Conservation (phyloP, 2,797 vertebrate genomes). For the Anguilla anguilla region DNA sequence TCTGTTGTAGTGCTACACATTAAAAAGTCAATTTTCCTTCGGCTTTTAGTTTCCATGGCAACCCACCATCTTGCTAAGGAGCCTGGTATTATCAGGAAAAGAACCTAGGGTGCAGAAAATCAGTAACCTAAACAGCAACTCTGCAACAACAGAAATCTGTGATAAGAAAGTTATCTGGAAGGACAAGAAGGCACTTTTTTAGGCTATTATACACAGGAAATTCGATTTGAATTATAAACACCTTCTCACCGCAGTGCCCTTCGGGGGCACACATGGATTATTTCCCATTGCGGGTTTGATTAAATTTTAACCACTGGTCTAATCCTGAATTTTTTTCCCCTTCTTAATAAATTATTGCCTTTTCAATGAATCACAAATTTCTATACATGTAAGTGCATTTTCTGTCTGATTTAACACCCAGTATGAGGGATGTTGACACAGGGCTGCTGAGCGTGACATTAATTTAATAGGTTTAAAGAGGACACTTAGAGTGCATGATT, state of each 20-base stretch:
- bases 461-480: constrained; percentile 7
- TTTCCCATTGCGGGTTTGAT: constrained; percentile 1
- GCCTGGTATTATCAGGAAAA: constrained; percentile 14
- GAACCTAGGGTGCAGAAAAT: constrained; percentile 23
- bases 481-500: background rate
- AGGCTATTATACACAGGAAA: constrained; percentile 23
- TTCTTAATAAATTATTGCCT: background rate
- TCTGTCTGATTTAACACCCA: constrained; percentile 5
- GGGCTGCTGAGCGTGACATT: constrained; percentile 13
- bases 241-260: constrained; percentile 24
- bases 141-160: constrained; percentile 25
- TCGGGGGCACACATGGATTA: constrained; percentile 1
- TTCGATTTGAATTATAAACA: constrained; percentile 41
- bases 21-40: constrained; percentile 14
- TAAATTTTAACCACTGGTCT: background rate
- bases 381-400: background rate
- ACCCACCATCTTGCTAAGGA: constrained; percentile 31
- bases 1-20: background rate
- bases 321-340: background rate
- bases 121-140: constrained; percentile 33
- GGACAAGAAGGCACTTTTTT: constrained; percentile 32
- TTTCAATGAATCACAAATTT: background rate
- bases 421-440: constrained; percentile 9
- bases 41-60: constrained; percentile 37
- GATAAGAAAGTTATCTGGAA: constrained; percentile 40